Evolutionary conservation across 2,113 vertebrate species (phyloP).

Genomic region (Malaclemys terrapin): DNA sequence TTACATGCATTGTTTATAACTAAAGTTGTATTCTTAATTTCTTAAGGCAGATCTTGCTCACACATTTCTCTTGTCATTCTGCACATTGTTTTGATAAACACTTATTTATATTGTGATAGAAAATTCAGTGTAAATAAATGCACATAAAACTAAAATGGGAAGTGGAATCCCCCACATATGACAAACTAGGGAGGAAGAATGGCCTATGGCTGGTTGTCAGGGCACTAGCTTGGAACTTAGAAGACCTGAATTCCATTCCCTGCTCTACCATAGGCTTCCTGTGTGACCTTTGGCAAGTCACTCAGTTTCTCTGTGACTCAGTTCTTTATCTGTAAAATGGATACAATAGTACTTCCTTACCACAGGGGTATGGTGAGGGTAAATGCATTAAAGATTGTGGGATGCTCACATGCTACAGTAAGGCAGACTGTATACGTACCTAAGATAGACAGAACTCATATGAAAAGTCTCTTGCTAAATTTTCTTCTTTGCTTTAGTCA

Average conservation of each 20-base stretch:
- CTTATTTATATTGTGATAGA: not conserved
- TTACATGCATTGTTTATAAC: not conserved
- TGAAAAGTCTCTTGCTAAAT: not conserved
- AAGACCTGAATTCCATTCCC: not conserved
- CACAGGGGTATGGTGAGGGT: not conserved
- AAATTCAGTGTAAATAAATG: not conserved
- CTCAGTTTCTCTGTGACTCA: not conserved
- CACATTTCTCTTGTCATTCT: not conserved
- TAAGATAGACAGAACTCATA: not conserved
- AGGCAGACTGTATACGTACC: not conserved
- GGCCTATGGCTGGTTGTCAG: not conserved
- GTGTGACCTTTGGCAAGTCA: not conserved
- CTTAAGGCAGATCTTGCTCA: not conserved
- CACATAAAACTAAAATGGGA: not conserved
- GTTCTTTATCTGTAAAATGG: not conserved
- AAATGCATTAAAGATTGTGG: not conserved
- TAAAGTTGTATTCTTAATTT: not conserved
- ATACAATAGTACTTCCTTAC: not conserved
- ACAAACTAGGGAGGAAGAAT: not conserved
- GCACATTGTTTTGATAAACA: not conserved
- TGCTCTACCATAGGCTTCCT: not conserved
- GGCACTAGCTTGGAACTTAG: not conserved
- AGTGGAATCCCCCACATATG: not conserved
- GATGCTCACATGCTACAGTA: not conserved
- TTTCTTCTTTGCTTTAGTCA: not conserved